phyloP scores from a whole-genome alignment of 2,113 vertebrate species.

The Ascaphus truei region DNA sequence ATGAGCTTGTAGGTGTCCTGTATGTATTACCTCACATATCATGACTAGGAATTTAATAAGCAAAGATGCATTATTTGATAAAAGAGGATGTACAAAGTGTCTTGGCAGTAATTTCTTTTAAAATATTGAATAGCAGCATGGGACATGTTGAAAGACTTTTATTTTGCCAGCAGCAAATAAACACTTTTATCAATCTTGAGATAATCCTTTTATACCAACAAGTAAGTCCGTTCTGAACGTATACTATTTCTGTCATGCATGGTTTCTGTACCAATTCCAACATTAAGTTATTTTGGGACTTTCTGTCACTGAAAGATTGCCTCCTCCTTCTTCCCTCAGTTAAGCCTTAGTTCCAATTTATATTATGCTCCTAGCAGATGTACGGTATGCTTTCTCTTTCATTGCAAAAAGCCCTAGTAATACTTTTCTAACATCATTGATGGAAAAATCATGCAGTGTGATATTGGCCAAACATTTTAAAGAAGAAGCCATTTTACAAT shows the following conservation, averaged over 20 bases:
- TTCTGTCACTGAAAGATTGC: constrained; percentile 44
- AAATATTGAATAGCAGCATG: constrained; percentile 44
- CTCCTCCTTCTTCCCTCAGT: constrained; percentile 37
- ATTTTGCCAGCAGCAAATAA: constrained; percentile 48
- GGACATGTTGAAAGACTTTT: constrained; percentile 36
- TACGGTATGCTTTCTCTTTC: constrained; percentile 12
- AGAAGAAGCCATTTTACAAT: too few relatives aligned
- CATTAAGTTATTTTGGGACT: constrained; percentile 46
- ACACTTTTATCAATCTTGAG: constrained; percentile 47
- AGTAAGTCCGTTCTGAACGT: constrained; percentile 17
- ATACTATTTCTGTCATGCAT: constrained; percentile 44
- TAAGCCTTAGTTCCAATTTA: constrained; percentile 64
- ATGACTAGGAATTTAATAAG: constrained; percentile 33
- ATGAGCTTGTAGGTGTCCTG: too few relatives aligned
- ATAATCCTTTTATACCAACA: constrained; percentile 40
- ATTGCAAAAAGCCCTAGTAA: too few relatives aligned
- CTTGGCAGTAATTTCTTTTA: constrained; percentile 28
- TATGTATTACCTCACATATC: constrained; percentile 22
- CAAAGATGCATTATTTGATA: constrained; percentile 42
- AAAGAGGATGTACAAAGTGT: constrained; percentile 11
- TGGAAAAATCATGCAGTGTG: too few relatives aligned
- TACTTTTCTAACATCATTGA: too few relatives aligned
- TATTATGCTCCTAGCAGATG: constrained; percentile 55
- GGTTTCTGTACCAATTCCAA: constrained; percentile 46
- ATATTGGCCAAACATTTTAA: too few relatives aligned